Percentiles rank a stretch among this genome's conserved stretches.
phyloP scores from a whole-genome alignment of 2,113 vertebrate species.

The Psammodynastes pulverulentus region DNA sequence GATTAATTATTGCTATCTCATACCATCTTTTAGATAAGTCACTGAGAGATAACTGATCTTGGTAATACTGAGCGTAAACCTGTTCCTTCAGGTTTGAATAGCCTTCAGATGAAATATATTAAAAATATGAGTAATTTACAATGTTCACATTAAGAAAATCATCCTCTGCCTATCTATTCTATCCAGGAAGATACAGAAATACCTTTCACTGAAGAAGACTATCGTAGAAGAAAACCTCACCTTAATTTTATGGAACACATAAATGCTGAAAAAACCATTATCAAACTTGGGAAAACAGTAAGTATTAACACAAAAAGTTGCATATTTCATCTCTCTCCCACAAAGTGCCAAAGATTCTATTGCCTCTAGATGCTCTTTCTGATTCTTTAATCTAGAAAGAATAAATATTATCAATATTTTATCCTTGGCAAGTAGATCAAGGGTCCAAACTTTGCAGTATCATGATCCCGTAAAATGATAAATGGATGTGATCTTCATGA shows the following conservation, averaged over 20 bases:
- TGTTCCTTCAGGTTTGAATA: not conserved
- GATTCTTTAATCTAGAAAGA: not conserved
- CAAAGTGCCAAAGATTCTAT: not conserved
- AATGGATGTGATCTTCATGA: not conserved
- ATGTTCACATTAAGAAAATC: not conserved
- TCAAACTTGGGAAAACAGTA: slow-evolving; percentile 86
- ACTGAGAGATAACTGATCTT: not conserved
- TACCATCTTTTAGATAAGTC: not conserved
- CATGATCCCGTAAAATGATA: not conserved
- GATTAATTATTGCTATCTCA: not conserved
- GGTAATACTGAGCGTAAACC: not conserved
- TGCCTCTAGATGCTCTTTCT: not conserved
- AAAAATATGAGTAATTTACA: not conserved
- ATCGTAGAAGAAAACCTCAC: slow-evolving; percentile 81
- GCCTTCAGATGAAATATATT: not conserved
- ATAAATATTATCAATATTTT: not conserved
- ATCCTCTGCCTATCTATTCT: not conserved
- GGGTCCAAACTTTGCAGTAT: not conserved
- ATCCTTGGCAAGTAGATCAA: not conserved
- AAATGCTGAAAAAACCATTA: slow-evolving; percentile 81
- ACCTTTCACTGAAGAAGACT: slow-evolving; percentile 83
- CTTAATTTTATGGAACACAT: slow-evolving; percentile 79
- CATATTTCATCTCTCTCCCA: not conserved
- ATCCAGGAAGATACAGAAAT: slow-evolving; percentile 75
- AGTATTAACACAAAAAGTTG: slow-evolving; percentile 43